Conservation (phyloP, 92 coral and sea anemone species). For the Palythoa grandiflora region DNA sequence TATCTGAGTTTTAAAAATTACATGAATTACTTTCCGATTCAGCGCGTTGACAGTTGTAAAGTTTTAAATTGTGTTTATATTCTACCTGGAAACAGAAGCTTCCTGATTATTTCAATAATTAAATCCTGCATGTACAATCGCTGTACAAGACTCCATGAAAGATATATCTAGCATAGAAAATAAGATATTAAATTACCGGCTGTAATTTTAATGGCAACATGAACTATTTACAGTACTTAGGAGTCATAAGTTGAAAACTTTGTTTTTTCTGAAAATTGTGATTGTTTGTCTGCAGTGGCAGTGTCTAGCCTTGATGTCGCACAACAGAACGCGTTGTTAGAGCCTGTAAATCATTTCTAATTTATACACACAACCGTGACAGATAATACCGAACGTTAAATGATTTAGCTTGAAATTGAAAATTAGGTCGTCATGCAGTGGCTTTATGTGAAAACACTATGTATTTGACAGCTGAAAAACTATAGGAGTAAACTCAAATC, state of each 20-base stretch:
- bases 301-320: background rate
- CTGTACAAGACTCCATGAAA: background rate
- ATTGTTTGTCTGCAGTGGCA: background rate
- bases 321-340: background rate
- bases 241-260: background rate
- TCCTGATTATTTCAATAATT: background rate
- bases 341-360: background rate
- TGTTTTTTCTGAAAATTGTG: constrained; percentile 3
- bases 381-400: background rate
- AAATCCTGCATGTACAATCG: background rate
- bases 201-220: background rate
- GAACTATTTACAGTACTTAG: background rate
- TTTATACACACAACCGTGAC: constrained; percentile 14
- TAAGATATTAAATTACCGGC: background rate
- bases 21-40: background rate
- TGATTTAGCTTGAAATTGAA: background rate
- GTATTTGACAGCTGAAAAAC: background rate
- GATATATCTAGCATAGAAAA: too few relatives aligned
- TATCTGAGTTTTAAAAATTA: background rate
- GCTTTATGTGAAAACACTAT: background rate
- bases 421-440: too few relatives aligned
- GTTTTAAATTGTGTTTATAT: background rate
- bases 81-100: background rate
- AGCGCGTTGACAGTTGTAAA: background rate
- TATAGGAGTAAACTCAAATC: background rate